A percentile compares a stretch with the other conserved stretches of the same genome.
Evolutionary conservation across 2,888 invertebrate species (phyloP).

Genomic region (Toxonevra muliebris): DNA sequence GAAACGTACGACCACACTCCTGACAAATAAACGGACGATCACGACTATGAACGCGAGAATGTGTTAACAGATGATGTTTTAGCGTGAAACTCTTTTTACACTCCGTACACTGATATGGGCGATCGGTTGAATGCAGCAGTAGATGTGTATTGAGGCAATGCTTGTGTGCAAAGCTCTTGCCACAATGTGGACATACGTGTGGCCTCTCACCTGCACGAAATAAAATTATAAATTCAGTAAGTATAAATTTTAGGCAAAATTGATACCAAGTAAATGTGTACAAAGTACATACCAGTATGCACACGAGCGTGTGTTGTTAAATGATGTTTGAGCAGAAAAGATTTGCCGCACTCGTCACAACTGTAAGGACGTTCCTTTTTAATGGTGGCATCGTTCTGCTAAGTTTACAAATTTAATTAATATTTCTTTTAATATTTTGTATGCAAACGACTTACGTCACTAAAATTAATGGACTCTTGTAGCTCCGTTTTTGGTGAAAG

Average conservation of each 20-base stretch:
- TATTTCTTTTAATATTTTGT: background rate
- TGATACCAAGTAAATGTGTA: background rate
- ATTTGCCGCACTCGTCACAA: constrained; percentile 84
- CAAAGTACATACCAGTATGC: constrained; percentile 71
- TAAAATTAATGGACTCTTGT: constrained; percentile 62
- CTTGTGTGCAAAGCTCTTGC: constrained; percentile 83
- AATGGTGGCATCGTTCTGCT: constrained; percentile 62
- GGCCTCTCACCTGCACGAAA: constrained; percentile 73
- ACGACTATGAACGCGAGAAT: constrained; percentile 80
- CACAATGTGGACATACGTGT: constrained; percentile 81
- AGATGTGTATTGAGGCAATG: constrained; percentile 86
- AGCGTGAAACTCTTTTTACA: constrained; percentile 88
- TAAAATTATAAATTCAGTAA: background rate
- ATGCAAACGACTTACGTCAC: constrained; percentile 52
- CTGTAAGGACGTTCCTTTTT: constrained; percentile 81
- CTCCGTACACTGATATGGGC: constrained; percentile 84
- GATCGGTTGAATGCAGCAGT: constrained; percentile 80
- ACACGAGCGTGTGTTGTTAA: constrained; percentile 84
- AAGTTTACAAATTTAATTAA: background rate
- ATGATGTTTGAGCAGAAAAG: constrained; percentile 84
- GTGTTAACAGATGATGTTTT: constrained; percentile 84
- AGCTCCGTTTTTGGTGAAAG: constrained; percentile 65
- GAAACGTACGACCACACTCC: constrained; percentile 84
- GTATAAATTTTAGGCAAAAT: background rate
- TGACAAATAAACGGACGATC: constrained; percentile 84